These are phyloP conservation scores for Psix sp. DNA, from an alignment of 1,140 invertebrate species.

Conservation along the genomic window DNA sequence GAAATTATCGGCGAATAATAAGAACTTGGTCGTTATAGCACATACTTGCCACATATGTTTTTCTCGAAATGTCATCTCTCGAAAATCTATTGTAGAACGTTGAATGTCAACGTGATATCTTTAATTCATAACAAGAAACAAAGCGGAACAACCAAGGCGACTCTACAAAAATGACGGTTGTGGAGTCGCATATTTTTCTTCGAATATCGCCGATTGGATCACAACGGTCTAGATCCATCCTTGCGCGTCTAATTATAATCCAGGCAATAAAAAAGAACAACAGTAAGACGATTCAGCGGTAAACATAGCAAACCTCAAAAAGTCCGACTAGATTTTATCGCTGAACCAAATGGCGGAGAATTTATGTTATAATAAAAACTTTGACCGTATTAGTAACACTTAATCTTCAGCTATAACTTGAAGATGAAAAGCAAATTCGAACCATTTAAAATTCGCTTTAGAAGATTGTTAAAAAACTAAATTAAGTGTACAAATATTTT, in stretches of 20 bases:
- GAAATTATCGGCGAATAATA: conserved; percentile 6
- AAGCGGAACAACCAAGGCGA: conserved; percentile 19
- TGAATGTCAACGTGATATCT: conserved; percentile 53
- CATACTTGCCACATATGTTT: conserved; percentile 8
- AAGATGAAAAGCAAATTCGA: background rate
- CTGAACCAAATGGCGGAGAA: conserved; percentile 52
- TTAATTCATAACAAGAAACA: conserved; percentile 43
- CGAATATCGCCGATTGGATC: conserved; percentile 23
- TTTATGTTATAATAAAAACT: conserved; percentile 37
- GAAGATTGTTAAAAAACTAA: too few relatives aligned
- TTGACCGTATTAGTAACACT: conserved; percentile 38
- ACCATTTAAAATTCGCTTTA: too few relatives aligned
- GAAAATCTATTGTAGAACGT: conserved; percentile 48
- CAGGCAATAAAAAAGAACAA: conserved; percentile 17
- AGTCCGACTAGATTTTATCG: conserved; percentile 68
- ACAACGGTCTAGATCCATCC: conserved; percentile 9
- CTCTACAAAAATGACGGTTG: conserved; percentile 37
- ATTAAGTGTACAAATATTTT: background rate
- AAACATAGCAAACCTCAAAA: conserved; percentile 49
- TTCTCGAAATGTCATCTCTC: conserved; percentile 40
- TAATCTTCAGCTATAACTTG: conserved; percentile 25
- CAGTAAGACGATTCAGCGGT: conserved; percentile 23
- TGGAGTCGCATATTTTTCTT: conserved; percentile 3
- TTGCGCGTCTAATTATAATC: conserved; percentile 28
- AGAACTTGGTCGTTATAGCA: conserved; percentile 25